Conservation (phyloP, 2,888 invertebrate genomes). For the Sarcophaga subvicina region DNA sequence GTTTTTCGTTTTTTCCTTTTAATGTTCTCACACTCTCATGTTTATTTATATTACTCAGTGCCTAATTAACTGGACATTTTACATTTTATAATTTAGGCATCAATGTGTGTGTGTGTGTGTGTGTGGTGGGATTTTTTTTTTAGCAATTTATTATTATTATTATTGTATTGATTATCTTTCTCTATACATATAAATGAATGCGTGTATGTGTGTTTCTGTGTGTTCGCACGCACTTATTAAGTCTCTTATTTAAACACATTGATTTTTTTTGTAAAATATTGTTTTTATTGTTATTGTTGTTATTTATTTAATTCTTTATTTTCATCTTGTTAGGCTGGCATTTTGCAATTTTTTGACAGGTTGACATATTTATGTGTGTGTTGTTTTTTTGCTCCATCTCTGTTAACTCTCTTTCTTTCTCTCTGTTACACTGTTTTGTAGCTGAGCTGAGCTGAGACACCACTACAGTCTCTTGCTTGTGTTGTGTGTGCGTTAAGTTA, state of each 20-base stretch:
- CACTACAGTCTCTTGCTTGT: not conserved
- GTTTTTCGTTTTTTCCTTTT: no score
- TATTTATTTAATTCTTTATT: slow-evolving; percentile 62
- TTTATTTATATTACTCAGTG: slow-evolving; percentile 40
- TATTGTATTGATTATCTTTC: slow-evolving; percentile 26
- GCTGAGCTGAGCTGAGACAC: no score
- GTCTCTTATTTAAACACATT: no score
- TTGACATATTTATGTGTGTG: slow-evolving; percentile 69
- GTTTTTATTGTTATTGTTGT: slow-evolving; percentile 35
- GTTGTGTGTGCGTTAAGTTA: not conserved
- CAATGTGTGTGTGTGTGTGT: slow-evolving; percentile 45
- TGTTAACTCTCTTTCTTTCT: not conserved
- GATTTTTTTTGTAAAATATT: slow-evolving; percentile 25
- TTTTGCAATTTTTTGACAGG: slow-evolving; percentile 66
- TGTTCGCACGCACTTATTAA: no score
- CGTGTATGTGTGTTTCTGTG: not conserved
- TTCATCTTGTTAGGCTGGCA: slow-evolving; percentile 67
- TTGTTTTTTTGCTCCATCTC: slow-evolving; percentile 6
- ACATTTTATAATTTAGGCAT: slow-evolving; percentile 11
- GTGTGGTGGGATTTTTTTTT: slow-evolving; percentile 30
- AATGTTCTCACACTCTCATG: slow-evolving; percentile 8
- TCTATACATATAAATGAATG: not conserved
- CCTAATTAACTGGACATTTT: slow-evolving; percentile 57
- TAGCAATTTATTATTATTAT: slow-evolving; percentile 46
- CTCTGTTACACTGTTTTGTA: no score